Conservation (phyloP, 2,888 invertebrate species). For the Creontiades dilutus region DNA sequence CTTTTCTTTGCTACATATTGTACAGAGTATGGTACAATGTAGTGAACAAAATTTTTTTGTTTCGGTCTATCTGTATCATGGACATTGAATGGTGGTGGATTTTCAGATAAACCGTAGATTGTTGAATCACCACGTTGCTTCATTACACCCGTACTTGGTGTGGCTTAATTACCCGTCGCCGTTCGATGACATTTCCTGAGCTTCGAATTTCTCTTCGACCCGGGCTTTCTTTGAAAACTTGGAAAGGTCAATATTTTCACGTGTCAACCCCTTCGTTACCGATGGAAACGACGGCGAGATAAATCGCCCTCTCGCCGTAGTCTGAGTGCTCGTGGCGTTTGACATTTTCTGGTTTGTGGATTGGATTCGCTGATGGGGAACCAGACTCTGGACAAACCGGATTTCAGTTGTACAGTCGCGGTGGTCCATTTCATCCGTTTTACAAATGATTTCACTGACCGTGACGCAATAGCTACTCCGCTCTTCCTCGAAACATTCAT, state of each 20-base stretch:
- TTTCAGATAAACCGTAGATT: not conserved
- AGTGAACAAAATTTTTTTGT: too few species aligned
- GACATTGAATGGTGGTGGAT: too few species aligned
- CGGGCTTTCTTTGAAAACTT: not conserved
- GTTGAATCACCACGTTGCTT: not conserved
- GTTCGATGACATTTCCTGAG: not conserved
- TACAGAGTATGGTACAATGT: too few species aligned
- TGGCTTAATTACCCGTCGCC: not conserved
- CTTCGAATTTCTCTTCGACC: not conserved
- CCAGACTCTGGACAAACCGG: constrained; percentile 11
- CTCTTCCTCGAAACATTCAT: not conserved
- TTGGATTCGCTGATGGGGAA: constrained; percentile 13
- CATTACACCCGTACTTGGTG: not conserved
- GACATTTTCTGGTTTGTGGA: not conserved
- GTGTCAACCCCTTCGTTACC: not conserved
- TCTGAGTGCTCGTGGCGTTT: not conserved
- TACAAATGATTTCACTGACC: not conserved
- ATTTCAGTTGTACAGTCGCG: constrained; percentile 24
- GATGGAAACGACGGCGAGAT: not conserved
- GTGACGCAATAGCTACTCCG: not conserved
- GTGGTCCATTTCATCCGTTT: not conserved
- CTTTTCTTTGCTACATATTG: too few species aligned
- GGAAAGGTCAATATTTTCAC: not conserved
- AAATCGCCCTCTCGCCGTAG: not conserved
- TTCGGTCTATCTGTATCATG: too few species aligned